Evolutionary conservation across 1,140 invertebrate species (phyloP).

Genomic region (Drosophila nasuta): DNA sequence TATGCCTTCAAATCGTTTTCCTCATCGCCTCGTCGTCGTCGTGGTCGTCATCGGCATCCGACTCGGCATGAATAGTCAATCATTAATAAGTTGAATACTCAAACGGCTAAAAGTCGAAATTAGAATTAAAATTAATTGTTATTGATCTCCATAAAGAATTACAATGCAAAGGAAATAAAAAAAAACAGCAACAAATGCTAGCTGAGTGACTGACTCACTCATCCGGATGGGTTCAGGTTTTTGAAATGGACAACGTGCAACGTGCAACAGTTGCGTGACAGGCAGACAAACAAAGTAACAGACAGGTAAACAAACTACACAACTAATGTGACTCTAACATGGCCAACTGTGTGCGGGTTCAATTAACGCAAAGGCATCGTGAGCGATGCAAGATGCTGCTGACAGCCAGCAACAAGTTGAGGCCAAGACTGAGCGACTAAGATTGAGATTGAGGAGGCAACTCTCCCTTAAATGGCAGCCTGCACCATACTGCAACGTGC

Average conservation of each 20-base stretch:
- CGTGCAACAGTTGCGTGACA: slow-evolving; percentile 57
- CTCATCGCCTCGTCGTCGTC: not conserved
- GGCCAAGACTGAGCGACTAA: not conserved
- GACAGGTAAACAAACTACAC: slow-evolving; percentile 49
- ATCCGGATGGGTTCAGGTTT: slow-evolving; percentile 5
- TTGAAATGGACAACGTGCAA: slow-evolving; percentile 15
- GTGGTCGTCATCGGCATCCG: slow-evolving; percentile 12
- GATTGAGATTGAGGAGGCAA: not conserved
- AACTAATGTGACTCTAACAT: slow-evolving; percentile 63
- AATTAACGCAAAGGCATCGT: slow-evolving; percentile 65
- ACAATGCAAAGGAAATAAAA: slow-evolving; percentile 61
- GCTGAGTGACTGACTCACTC: slow-evolving; percentile 17
- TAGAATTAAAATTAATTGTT: slow-evolving; percentile 68
- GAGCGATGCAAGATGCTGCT: slow-evolving; percentile 1
- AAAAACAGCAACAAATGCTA: not conserved
- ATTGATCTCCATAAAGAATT: slow-evolving; percentile 66
- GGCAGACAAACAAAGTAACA: slow-evolving; percentile 51
- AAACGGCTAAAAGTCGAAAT: slow-evolving; percentile 35
- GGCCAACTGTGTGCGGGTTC: slow-evolving; percentile 75
- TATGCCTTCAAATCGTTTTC: slow-evolving; percentile 15
- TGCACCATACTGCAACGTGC: too few relatives aligned
- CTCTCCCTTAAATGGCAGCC: slow-evolving; percentile 39
- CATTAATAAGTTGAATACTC: slow-evolving; percentile 21
- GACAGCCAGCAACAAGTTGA: slow-evolving; percentile 17
- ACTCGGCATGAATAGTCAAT: slow-evolving; percentile 22